Percentiles rank a stretch among this genome's conserved stretches.
Conservation (phyloP, 2,113 vertebrate genomes). For the Platycercus adscitus region DNA sequence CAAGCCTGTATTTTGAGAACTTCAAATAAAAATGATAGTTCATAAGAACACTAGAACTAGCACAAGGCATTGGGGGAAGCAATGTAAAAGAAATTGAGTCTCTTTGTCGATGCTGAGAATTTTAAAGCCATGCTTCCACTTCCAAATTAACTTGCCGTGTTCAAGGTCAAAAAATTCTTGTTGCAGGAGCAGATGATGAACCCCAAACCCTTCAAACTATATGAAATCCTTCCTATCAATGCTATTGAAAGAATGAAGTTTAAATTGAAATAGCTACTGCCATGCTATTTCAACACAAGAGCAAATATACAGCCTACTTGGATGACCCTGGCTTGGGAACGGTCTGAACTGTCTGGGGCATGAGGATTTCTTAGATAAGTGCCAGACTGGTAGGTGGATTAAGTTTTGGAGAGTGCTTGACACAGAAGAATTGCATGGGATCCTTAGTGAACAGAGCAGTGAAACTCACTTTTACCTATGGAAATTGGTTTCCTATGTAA, state of each 20-base stretch:
- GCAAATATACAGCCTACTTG: neutral
- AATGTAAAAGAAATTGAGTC: neutral
- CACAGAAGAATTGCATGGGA: neutral
- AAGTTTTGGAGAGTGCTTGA: neutral
- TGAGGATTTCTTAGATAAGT: neutral
- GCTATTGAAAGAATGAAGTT: neutral
- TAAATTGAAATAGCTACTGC: neutral
- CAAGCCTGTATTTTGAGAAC: neutral
- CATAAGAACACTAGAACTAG: neutral
- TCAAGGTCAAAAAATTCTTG: neutral
- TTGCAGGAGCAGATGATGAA: neutral
- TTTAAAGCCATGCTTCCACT: neutral
- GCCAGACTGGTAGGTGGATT: neutral
- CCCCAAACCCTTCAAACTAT: neutral
- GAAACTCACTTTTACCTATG: neutral
- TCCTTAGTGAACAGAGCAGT: neutral
- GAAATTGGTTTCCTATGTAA: neutral
- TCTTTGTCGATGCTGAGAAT: neutral
- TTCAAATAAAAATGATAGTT: neutral
- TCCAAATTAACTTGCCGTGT: neutral
- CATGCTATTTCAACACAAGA: neutral
- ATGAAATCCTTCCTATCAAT: neutral
- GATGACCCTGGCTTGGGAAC: neutral
- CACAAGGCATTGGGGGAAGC: neutral
- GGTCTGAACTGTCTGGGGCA: neutral